These are phyloP conservation scores for Lampris megalopsis DNA, from an alignment of 2,113 vertebrate species.

Conservation along the genomic window DNA sequence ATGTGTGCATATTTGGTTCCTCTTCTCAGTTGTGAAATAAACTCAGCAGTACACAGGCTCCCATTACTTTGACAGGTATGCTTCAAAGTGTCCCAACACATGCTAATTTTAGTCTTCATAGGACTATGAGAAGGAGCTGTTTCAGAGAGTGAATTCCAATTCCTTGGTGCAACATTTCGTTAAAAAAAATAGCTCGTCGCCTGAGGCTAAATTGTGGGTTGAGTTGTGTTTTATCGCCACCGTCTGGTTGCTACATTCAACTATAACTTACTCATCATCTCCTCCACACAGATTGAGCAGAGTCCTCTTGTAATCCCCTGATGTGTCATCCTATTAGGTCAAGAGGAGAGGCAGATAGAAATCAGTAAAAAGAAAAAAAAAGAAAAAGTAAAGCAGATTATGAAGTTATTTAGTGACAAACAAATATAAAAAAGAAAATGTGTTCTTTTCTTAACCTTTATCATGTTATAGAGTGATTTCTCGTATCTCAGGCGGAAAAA, in stretches of 20 bases:
- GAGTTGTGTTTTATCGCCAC: constrained; percentile 43
- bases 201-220: background rate
- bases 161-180: background rate
- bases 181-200: background rate
- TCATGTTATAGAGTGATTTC: constrained; percentile 95
- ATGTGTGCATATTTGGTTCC: too few species aligned
- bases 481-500: constrained; percentile 94
- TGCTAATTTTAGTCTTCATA: background rate
- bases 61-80: background rate
- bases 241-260: constrained; percentile 41
- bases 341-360: background rate
- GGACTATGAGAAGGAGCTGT: background rate
- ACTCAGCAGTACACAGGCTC: background rate
- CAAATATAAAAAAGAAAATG: background rate
- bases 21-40: background rate
- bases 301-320: constrained; percentile 95
- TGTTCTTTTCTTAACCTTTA: constrained; percentile 82
- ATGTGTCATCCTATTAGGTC: constrained; percentile 90
- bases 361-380: background rate
- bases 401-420: background rate
- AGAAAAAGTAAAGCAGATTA: background rate
- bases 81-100: background rate
- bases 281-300: constrained; percentile 95
- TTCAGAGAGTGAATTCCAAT: background rate
- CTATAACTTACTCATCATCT: constrained; percentile 93